Evolutionary conservation across 1,140 invertebrate species (phyloP).

Genomic region (Heliconius melpomene): DNA sequence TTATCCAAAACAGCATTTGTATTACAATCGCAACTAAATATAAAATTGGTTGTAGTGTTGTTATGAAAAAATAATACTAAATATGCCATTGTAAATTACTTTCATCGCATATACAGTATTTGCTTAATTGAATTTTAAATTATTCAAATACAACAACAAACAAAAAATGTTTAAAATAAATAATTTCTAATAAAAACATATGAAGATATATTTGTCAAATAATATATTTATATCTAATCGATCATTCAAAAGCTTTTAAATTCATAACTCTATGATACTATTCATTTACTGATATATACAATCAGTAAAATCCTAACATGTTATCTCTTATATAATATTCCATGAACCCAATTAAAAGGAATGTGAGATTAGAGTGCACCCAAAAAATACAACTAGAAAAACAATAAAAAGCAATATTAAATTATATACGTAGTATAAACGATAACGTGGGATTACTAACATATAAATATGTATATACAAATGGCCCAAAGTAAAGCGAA

Average conservation of each 20-base stretch:
- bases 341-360: slow-evolving; percentile 34
- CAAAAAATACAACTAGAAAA: slow-evolving; percentile 25
- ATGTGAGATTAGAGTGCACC: slow-evolving; percentile 37
- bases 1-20: not conserved
- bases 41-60: not conserved
- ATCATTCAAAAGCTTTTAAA: slow-evolving; percentile 1
- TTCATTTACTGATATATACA: slow-evolving; percentile 11
- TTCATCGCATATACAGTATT: not conserved
- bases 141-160: not conserved
- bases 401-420: slow-evolving; percentile 23
- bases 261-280: slow-evolving; percentile 1
- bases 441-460: slow-evolving; percentile 11
- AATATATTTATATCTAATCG: not conserved
- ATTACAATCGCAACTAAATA: not conserved
- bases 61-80: not conserved
- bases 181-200: slow-evolving; percentile 3
- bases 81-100: not conserved
- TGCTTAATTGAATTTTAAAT: not conserved
- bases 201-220: not conserved
- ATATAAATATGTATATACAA: slow-evolving; percentile 24
- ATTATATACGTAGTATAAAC: slow-evolving; percentile 18
- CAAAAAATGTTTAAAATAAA: not conserved
- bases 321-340: slow-evolving; percentile 31
- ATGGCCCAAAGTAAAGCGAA: slow-evolving; percentile 11
- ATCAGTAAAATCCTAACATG: slow-evolving; percentile 26